A percentile compares a stretch with the other conserved stretches of the same genome.
Conservation (phyloP, 2,797 vertebrate species). For the Knipowitschia caucasica region DNA sequence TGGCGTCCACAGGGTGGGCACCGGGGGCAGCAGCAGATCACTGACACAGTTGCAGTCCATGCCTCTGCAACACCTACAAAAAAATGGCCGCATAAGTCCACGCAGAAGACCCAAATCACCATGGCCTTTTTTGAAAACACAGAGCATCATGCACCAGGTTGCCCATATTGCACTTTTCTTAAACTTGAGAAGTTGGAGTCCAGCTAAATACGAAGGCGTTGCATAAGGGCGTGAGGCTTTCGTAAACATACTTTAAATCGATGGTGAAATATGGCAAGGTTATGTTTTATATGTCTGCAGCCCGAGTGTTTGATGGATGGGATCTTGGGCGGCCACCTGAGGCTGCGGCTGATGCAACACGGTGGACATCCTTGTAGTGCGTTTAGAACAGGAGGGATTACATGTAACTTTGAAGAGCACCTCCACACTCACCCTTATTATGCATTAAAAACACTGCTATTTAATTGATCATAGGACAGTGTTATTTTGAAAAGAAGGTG, state of each 20-base stretch:
- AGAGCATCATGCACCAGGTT: neutral
- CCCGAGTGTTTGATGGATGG: conserved; percentile 68
- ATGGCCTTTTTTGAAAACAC: neutral
- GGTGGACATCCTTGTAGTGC: conserved; percentile 60
- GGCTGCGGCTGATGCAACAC: conserved; percentile 65
- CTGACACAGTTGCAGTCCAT: conserved; percentile 97
- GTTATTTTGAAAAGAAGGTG: conserved; percentile 6
- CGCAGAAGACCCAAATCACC: neutral
- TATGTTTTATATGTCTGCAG: conserved; percentile 64
- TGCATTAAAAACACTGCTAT: conserved; percentile 21
- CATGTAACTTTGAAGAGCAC: conserved; percentile 46
- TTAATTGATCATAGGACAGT: conserved; percentile 18
- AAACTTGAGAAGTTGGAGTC: conserved; percentile 17
- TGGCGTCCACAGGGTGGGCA: conserved; percentile 92
- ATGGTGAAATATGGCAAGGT: conserved; percentile 63
- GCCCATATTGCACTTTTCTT: conserved; percentile 11
- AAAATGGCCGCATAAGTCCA: conserved; percentile 6
- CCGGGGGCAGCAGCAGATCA: conserved; percentile 88
- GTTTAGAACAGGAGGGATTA: conserved; percentile 52
- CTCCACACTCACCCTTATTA: conserved; percentile 30
- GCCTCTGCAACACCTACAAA: conserved; percentile 73
- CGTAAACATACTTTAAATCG: conserved; percentile 57
- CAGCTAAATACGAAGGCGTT: conserved; percentile 44
- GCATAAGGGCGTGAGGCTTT: conserved; percentile 52
- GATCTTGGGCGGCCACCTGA: conserved; percentile 59